Percentiles rank a stretch among this genome's conserved stretches.
Evolutionary conservation across 64 coral and sea anemone species (phyloP).

Genomic region (Montipora efflorescens): DNA sequence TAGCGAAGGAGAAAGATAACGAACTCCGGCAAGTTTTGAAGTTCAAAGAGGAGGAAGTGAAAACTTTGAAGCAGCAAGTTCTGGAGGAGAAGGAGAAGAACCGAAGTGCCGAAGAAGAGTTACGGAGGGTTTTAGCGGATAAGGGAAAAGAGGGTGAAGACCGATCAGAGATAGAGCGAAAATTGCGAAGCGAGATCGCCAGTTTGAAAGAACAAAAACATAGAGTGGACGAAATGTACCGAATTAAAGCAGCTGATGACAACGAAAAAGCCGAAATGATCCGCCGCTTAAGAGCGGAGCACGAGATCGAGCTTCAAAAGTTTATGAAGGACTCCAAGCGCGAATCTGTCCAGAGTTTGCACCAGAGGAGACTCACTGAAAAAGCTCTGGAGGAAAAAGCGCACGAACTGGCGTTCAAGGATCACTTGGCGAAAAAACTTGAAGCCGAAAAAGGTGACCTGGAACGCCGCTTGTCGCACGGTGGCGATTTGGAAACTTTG

Average conservation of each 20-base stretch:
- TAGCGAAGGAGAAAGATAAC: slow-evolving; percentile 85
- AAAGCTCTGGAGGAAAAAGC: slow-evolving; percentile 94
- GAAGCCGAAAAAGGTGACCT: slow-evolving; percentile 92
- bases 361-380: slow-evolving; percentile 78
- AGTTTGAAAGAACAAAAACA: slow-evolving; percentile 86
- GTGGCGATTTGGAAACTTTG: slow-evolving; percentile 23
- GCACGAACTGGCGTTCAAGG: slow-evolving; percentile 92
- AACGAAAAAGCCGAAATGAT: slow-evolving; percentile 97
- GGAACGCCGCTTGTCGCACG: slow-evolving; percentile 27
- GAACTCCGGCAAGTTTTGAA: slow-evolving; percentile 93
- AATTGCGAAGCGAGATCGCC: slow-evolving; percentile 76
- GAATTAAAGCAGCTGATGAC: slow-evolving; percentile 86
- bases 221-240: slow-evolving; percentile 82
- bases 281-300: slow-evolving; percentile 85
- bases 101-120: slow-evolving; percentile 82
- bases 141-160: slow-evolving; percentile 64
- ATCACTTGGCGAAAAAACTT: slow-evolving; percentile 88
- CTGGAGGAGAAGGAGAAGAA: slow-evolving; percentile 84
- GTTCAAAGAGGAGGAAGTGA: slow-evolving; percentile 96
- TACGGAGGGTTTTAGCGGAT: slow-evolving; percentile 70
- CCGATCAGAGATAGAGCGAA: slow-evolving; percentile 69
- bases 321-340: slow-evolving; percentile 87
- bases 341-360: slow-evolving; percentile 84
- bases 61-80: slow-evolving; percentile 89
- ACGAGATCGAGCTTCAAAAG: slow-evolving; percentile 83